phyloP scores from a whole-genome alignment of 2,113 vertebrate genomes.

The Ceuthmochares aereus region DNA sequence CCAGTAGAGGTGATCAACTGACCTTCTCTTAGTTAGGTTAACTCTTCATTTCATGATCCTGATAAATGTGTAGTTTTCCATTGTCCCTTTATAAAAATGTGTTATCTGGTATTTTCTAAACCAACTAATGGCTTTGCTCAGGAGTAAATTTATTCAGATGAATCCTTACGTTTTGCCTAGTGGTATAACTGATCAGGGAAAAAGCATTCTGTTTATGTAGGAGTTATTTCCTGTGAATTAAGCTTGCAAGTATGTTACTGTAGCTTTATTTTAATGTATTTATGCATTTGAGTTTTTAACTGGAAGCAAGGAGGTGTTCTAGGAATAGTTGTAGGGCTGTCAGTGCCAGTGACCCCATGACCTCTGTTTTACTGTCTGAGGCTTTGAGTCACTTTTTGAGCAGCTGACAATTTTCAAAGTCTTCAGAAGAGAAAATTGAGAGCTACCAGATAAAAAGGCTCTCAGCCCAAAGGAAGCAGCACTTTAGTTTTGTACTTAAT shows the following conservation, averaged over 20 bases:
- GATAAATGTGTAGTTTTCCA: background rate
- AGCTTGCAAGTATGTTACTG: constrained; percentile 1
- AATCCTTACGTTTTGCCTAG: background rate
- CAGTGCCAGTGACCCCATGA: background rate
- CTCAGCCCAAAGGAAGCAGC: background rate
- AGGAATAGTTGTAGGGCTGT: background rate
- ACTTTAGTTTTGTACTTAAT: background rate
- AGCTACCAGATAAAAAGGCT: background rate
- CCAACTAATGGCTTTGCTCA: background rate
- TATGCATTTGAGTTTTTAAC: background rate
- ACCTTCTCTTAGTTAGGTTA: background rate
- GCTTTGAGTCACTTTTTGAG: background rate
- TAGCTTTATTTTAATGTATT: background rate
- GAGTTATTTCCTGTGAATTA: constrained; percentile 64
- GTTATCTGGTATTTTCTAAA: background rate
- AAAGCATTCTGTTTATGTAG: constrained; percentile 66
- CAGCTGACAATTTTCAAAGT: background rate
- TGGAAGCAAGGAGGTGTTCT: background rate
- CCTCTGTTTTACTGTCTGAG: background rate
- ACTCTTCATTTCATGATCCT: background rate
- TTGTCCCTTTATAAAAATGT: background rate
- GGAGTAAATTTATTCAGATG: background rate
- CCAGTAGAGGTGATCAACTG: background rate
- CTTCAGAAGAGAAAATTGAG: background rate
- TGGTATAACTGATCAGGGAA: background rate